These are phyloP conservation scores for Stenoptilia bipunctidactyla DNA, from an alignment of 2,888 invertebrate species.

Conservation along the genomic window DNA sequence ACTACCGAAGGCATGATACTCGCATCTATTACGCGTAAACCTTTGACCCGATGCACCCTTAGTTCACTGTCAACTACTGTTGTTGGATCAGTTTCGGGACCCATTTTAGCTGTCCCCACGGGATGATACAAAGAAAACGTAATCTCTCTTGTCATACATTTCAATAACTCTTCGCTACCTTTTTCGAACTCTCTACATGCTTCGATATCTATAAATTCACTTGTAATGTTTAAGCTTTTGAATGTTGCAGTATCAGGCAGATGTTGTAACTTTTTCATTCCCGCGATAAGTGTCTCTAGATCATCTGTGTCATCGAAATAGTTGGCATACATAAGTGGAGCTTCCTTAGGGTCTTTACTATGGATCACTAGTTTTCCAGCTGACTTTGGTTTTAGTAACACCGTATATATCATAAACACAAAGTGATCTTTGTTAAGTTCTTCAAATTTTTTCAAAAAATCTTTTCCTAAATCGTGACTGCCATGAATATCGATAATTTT, in stretches of 20 bases:
- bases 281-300: slow-evolving; percentile 31
- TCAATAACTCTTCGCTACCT: slow-evolving; percentile 27
- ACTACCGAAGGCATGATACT: slow-evolving; percentile 76
- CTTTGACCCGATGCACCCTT: slow-evolving; percentile 59
- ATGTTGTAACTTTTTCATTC: slow-evolving; percentile 26
- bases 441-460: slow-evolving; percentile 25
- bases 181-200: slow-evolving; percentile 29
- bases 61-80: slow-evolving; percentile 72
- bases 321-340: slow-evolving; percentile 75
- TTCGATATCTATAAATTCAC: slow-evolving; percentile 37
- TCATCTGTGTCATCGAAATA: slow-evolving; percentile 73
- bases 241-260: slow-evolving; percentile 33
- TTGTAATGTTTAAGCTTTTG: slow-evolving; percentile 26
- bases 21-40: slow-evolving; percentile 74
- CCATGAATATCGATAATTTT: slow-evolving; percentile 29
- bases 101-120: slow-evolving; percentile 75
- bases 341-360: slow-evolving; percentile 74
- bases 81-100: slow-evolving; percentile 42
- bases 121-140: slow-evolving; percentile 77
- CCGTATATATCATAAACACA: slow-evolving; percentile 58
- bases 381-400: slow-evolving; percentile 77
- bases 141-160: slow-evolving; percentile 32
- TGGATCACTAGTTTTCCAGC: slow-evolving; percentile 75
- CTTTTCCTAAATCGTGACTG: slow-evolving; percentile 28
- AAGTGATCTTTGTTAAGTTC: slow-evolving; percentile 30